Percentiles rank a stretch among this genome's conserved stretches.
Conservation (phyloP, 2,113 vertebrate species). For the Dasypus novemcinctus region DNA sequence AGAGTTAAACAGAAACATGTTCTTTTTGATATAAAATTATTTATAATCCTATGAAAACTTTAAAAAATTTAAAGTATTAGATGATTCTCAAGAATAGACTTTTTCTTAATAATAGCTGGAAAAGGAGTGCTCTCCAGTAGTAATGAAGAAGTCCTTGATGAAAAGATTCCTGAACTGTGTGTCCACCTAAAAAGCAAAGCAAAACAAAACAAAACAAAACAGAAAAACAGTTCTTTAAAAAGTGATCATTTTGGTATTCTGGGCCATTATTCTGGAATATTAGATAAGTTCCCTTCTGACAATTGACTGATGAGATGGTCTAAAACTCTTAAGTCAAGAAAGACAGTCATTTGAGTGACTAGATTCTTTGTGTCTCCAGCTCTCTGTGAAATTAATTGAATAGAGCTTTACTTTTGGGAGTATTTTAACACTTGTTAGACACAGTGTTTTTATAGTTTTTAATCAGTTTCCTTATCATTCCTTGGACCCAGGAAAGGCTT, state of each 20-base stretch:
- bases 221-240: constrained; percentile 26
- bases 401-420: neutral
- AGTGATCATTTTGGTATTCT: constrained; percentile 30
- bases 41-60: neutral
- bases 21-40: neutral
- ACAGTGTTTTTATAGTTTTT: neutral
- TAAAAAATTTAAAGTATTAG: neutral
- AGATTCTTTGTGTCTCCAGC: neutral
- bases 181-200: neutral
- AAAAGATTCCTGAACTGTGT: neutral
- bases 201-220: too few relatives aligned
- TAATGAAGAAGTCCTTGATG: neutral
- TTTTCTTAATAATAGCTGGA: neutral
- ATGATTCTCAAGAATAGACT: neutral
- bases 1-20: neutral
- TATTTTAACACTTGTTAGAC: constrained; percentile 2
- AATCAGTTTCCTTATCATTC: neutral
- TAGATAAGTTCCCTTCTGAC: neutral
- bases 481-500: neutral
- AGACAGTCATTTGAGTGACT: neutral
- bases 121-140: neutral
- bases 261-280: constrained; percentile 51
- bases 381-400: constrained; percentile 10
- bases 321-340: neutral
- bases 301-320: constrained; percentile 11